A percentile compares a stretch with the other conserved stretches of the same genome.
These are phyloP conservation scores for Anthophora plumipes DNA, from an alignment of 2,888 invertebrate genomes.

Conservation along the genomic window DNA sequence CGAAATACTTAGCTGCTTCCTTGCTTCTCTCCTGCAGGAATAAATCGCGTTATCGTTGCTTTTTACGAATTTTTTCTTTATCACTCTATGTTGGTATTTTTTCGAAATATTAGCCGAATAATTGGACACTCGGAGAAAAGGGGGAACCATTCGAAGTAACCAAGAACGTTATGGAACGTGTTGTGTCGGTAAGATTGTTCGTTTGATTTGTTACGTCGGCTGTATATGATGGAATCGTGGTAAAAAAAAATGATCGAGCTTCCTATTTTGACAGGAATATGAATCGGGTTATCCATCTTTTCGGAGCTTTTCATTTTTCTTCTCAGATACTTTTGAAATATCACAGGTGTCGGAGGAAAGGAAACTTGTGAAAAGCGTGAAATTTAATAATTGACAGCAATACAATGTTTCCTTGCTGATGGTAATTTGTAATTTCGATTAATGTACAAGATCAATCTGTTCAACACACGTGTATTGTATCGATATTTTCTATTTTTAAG, in stretches of 20 bases:
- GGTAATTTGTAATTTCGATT: not conserved
- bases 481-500: too few species aligned
- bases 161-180: not conserved
- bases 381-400: too few species aligned
- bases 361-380: not conserved
- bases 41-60: conserved; percentile 12
- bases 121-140: not conserved
- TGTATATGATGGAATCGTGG: not conserved
- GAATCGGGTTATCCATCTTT: conserved; percentile 17
- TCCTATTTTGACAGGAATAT: not conserved
- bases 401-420: not conserved
- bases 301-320: not conserved
- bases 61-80: conserved; percentile 2
- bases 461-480: too few species aligned
- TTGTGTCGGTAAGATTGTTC: not conserved
- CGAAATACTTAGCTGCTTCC: conserved; percentile 3
- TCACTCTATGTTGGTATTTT: too few species aligned
- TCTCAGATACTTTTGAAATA: not conserved
- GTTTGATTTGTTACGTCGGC: conserved; percentile 5
- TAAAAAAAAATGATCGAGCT: not conserved
- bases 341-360: not conserved
- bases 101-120: not conserved
- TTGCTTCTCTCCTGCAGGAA: not conserved
- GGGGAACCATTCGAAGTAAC: not conserved
- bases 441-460: too few species aligned